Evolutionary conservation across 2,797 vertebrate genomes (phyloP), one percentile per base, ranked within the genome.

Genomic region (Xiphorhynchus erythropygius): DNA sequence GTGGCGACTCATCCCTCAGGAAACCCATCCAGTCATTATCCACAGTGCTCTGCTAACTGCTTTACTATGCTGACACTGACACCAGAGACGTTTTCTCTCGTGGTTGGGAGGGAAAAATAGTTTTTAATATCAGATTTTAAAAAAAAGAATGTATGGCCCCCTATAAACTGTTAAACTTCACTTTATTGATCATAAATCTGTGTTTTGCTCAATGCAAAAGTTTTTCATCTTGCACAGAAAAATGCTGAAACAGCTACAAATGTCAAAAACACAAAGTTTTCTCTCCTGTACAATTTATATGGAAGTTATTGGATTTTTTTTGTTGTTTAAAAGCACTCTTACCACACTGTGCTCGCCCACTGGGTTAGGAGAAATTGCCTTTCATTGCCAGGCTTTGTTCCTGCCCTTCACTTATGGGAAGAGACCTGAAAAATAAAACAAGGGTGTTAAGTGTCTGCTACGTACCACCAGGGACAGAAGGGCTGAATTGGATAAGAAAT

Each of bases 131-230:
- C 96, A 85, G 91, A 70, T 97, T 97, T 97, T 64, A 32, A 71
- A 89, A 95, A 97, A 97, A 97, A 98, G 96, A 98, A 97, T 97
- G 94, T 97, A 97, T 97, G 87, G 91, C 80, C 75, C 74, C 94
- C 97, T 97, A 96, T 97, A 98, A 98, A 97, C 97, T 97, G 98
- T 97, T 98, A 98, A 98, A 98, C 96, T 98, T 97, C 95, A 95
- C 97, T 98, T 98, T 98, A 98, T 98, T 98, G 98, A 98, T 97
- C 97, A 98, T 98, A 98, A 98, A 98, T 98, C 98, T 98, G 97
- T 98, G 97, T 97, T 98, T 98, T 98, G 98, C 96, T 97, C 98
- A 98, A 98, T 98, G 97, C 97, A 98, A 98, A 98, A 98, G 97
- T 98, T 98, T 98, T 98, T 98, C 97, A 97, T 98, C 97, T 98